Percentiles rank a stretch among this genome's conserved stretches.
phyloP scores from a whole-genome alignment of 2,888 invertebrate species.

The Oligia fasciuncula region DNA sequence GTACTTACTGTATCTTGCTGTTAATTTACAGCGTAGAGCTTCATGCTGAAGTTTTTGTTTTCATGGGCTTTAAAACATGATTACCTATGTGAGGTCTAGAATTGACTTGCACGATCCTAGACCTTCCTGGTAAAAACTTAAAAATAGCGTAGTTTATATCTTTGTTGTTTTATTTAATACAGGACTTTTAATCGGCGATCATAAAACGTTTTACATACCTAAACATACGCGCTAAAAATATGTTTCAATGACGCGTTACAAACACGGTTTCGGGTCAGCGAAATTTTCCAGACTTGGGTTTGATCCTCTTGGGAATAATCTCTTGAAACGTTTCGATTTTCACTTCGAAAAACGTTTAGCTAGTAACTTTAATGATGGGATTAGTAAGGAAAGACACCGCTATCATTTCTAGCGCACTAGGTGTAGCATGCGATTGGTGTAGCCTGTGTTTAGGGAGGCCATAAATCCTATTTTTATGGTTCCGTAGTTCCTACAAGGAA shows the following conservation, averaged over 20 bases:
- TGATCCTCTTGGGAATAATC: slow-evolving; percentile 11
- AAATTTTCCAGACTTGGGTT: slow-evolving; percentile 15
- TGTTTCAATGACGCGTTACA: slow-evolving; percentile 44
- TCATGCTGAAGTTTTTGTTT: slow-evolving; percentile 2
- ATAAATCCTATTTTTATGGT: background rate
- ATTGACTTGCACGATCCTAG: background rate
- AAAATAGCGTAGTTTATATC: background rate
- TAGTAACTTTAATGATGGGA: slow-evolving; percentile 3
- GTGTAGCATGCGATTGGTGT: background rate
- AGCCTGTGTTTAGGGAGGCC: background rate
- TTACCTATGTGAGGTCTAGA: background rate
- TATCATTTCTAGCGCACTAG: background rate
- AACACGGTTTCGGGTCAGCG: slow-evolving; percentile 44
- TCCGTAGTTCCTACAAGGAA: no score
- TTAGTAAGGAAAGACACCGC: background rate
- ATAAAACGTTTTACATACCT: slow-evolving; percentile 30
- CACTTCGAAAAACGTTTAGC: slow-evolving; percentile 16
- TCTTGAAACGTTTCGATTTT: slow-evolving; percentile 15
- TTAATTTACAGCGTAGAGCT: background rate
- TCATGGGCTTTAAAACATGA: background rate
- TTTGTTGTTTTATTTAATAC: slow-evolving; percentile 12
- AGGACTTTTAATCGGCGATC: slow-evolving; percentile 1
- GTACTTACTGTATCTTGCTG: background rate
- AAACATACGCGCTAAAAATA: slow-evolving; percentile 36
- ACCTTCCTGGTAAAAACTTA: background rate